A percentile compares a stretch with the other conserved stretches of the same genome.
Evolutionary conservation across 1,140 invertebrate species (phyloP).

Genomic region (Plectus sambesii): DNA sequence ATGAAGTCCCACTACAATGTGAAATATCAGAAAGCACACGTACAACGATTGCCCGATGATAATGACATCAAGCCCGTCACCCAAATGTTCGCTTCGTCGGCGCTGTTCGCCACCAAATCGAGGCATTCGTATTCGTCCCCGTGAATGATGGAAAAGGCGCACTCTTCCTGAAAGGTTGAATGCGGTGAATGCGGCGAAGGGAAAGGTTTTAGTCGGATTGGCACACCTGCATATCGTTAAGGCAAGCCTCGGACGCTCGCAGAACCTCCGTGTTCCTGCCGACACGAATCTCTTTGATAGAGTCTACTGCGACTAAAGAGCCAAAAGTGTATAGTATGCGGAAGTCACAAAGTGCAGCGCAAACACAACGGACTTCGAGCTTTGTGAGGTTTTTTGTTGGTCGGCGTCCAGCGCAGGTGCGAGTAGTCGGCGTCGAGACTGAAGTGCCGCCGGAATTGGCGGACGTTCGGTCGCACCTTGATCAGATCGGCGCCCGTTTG

Average conservation of each 20-base stretch:
- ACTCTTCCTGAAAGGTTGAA: constrained; percentile 50
- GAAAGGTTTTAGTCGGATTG: constrained; percentile 6
- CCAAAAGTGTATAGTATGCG: not conserved
- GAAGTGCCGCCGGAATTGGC: constrained; percentile 57
- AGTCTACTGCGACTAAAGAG: constrained; percentile 52
- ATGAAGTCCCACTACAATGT: not conserved
- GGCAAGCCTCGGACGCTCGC: constrained; percentile 51
- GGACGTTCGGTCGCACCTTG: constrained; percentile 55
- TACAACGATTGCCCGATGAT: constrained; percentile 47
- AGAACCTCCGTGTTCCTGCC: constrained; percentile 56
- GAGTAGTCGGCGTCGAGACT: constrained; percentile 53
- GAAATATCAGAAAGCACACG: no score
- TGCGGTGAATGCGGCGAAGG: not conserved
- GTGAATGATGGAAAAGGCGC: constrained; percentile 58
- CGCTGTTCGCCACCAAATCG: constrained; percentile 55
- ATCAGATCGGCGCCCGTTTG: constrained; percentile 55
- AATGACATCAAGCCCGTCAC: constrained; percentile 54
- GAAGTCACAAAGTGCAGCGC: constrained; percentile 7
- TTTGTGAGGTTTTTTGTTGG: constrained; percentile 57
- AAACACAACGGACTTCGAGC: constrained; percentile 51
- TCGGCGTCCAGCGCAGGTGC: constrained; percentile 56
- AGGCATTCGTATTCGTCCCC: constrained; percentile 56
- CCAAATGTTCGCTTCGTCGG: constrained; percentile 59
- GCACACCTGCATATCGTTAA: constrained; percentile 46
- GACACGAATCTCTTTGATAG: constrained; percentile 54